These are phyloP conservation scores for Drosophila melanogaster DNA, from an alignment of 1,140 invertebrate species.

Conservation along the genomic window Release_6_plus_ISO1_MT NT_033777.3:15029001-15029500, in stretches of 20 bases:
- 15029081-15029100: constrained; percentile 62
- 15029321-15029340: constrained; percentile 57
- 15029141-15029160: constrained; percentile 51
- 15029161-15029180: constrained; percentile 55
- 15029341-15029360: constrained; percentile 76
- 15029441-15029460: neutral
- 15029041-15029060: constrained; percentile 51
- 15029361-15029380: constrained; percentile 76
- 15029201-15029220: neutral
- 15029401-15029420: constrained; percentile 71
- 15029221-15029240: constrained; percentile 17
- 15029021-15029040: constrained; percentile 11
- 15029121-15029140: constrained; percentile 14
- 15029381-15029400: constrained; percentile 75
- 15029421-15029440: constrained; percentile 55
- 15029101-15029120: constrained; percentile 29
- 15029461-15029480: neutral
- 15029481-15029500: constrained; percentile 71
- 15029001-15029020: neutral
- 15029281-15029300: constrained; percentile 19
- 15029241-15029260: constrained; percentile 72
- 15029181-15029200: constrained; percentile 19
- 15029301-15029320: constrained; percentile 7
- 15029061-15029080: constrained; percentile 33
- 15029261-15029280: constrained; percentile 50